phyloP scores from a whole-genome alignment of 2,797 vertebrate species.

The Podargus strigoides region DNA sequence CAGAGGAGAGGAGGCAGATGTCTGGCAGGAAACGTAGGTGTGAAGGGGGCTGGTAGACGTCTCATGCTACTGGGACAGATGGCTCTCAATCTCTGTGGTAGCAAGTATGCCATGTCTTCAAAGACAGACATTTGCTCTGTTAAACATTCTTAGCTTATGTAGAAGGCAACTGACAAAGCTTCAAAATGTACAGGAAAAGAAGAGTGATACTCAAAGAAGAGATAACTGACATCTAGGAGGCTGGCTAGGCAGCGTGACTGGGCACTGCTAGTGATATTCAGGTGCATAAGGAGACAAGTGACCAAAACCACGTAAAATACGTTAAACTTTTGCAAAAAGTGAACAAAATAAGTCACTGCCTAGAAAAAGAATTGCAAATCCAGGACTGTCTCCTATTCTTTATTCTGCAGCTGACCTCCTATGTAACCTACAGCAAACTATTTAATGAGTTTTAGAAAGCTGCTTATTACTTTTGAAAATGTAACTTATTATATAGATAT shows the following conservation, averaged over 20 bases:
- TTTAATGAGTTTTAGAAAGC: background rate
- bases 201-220: background rate
- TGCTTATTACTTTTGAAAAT: background rate
- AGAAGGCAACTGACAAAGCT: background rate
- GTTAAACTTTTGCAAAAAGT: background rate
- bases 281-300: background rate
- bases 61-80: background rate
- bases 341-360: background rate
- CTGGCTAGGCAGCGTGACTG: background rate
- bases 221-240: background rate
- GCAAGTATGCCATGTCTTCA: background rate
- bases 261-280: background rate
- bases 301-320: background rate
- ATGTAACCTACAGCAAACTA: background rate
- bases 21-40: background rate
- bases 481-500: background rate
- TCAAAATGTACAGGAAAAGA: background rate
- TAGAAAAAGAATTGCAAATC: background rate
- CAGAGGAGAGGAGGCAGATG: constrained; percentile 1
- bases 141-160: background rate
- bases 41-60: background rate
- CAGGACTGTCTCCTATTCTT: background rate
- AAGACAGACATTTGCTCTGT: background rate
- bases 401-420: background rate
- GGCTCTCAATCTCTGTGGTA: background rate